Conservation (phyloP, 1,140 invertebrate genomes). For the Drosophila sp. region DNA sequence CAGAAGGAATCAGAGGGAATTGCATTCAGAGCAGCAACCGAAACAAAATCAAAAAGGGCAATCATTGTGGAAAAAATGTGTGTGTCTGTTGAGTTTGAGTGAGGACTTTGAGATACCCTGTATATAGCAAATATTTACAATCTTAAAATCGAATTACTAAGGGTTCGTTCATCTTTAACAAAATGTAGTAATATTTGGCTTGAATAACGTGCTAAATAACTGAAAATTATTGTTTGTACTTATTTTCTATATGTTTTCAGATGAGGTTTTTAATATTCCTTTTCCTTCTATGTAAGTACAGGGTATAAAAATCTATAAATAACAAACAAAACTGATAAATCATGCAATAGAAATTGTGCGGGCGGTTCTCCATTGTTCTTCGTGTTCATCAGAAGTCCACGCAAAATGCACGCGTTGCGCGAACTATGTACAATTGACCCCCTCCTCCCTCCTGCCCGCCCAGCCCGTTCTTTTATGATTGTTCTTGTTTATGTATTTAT, state of each 20-base stretch:
- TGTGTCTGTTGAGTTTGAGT: slow-evolving; percentile 30
- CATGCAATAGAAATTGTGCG: slow-evolving; percentile 56
- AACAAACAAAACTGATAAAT: slow-evolving; percentile 60
- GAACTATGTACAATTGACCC: neutral
- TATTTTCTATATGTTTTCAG: too few relatives aligned
- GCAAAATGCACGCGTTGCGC: slow-evolving; percentile 49
- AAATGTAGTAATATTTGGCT: too few relatives aligned
- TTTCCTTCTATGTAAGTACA: slow-evolving; percentile 23
- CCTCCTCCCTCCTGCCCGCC: too few relatives aligned
- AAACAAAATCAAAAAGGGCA: slow-evolving; percentile 18
- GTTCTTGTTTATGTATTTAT: slow-evolving; percentile 68
- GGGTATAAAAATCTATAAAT: slow-evolving; percentile 55
- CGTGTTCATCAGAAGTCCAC: slow-evolving; percentile 51
- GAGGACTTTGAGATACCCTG: neutral
- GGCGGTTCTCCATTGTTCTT: slow-evolving; percentile 6
- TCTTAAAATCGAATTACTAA: too few relatives aligned
- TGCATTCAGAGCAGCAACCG: slow-evolving; percentile 1
- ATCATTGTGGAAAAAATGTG: slow-evolving; percentile 24
- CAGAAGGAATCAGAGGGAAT: neutral
- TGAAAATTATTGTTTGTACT: too few relatives aligned
- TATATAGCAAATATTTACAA: too few relatives aligned
- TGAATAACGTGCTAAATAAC: too few relatives aligned
- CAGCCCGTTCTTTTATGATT: slow-evolving; percentile 2
- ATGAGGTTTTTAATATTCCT: too few relatives aligned
- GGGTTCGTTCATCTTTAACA: too few relatives aligned